Base-by-base conservation (phyloP, 2,888 invertebrate genomes). In the Caenorhabditis auriculariae region DNA sequence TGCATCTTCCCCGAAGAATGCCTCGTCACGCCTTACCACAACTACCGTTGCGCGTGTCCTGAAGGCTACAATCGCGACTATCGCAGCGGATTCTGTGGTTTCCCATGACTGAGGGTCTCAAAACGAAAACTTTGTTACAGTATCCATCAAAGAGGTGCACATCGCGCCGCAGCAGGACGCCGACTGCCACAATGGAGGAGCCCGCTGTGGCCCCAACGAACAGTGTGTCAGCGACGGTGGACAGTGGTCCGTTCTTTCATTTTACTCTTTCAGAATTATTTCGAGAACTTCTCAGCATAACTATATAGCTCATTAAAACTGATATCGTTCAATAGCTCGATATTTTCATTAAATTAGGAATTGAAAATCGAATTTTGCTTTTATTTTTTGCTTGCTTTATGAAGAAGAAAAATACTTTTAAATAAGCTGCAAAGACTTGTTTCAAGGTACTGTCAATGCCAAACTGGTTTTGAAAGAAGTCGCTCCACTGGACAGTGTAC, bases 31-130 rank as follows among this genome's bases (percentile, higher is more conserved):
- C 75, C 75, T 4, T 76, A 68, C 66, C 69, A 76, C 43, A 81
- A 81, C 57, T 75, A 67, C 60, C 69, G 82, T 5, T 81, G 81
- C 56, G 64, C 69, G 0, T 81, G 81, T 57, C 81, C 81, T 12
- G 65, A 61, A 12, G 72, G 69, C 23, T 80, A 69, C 52, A 60
- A 60, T 12, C 52, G 81, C 15, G 78, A 81, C 46, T 69, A 66
- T 43, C 63, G 71, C 23, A 62, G 58, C 19, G 81, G 81, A 52
- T 69, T 74, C 57, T 81, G 81, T 50, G 64, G 72, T 70, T 27
- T 27, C 53, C 12, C 9, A 2, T 7, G 17, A 21, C 4, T 17
- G 5, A 7, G 45, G 19, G 21, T 41, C n/a, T 9, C 7, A 17
- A 9, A 17, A 9, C 17, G 7, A 41, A 27, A 12, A 50, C 5